Evolutionary conservation across 2,113 vertebrate species (phyloP), one percentile per base, ranked within the genome.

Genomic region (Boleophthalmus pectinirostris): DNA sequence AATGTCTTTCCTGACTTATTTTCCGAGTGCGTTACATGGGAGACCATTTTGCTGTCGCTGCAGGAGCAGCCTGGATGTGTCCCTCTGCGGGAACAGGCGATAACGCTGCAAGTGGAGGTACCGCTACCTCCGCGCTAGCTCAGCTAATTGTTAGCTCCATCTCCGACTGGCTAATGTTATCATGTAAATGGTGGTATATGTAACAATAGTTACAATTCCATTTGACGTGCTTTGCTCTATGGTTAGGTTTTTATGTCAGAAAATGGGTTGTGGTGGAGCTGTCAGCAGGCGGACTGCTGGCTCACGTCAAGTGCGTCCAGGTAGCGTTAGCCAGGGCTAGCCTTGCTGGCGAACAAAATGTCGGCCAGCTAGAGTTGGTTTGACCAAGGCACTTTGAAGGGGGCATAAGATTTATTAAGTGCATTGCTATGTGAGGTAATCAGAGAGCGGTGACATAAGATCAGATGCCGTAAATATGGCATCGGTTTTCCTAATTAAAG

Each of bases 271-370:
- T 53, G 46, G 57, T 60, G n/a, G 72, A 72, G 81, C 83, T 91
- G 90, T 91, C 90, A 90, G 69, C 76, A 45, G 29, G 23, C 64
- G 20, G 69, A 71, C 58, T 18, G 72, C 45, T 66, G 58, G 70
- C 63, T 76, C 61, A 51, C 25, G 67, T 68, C 66, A 77, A 81
- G 75, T 73, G 71, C 72, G 57, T 85, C 85, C 80, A 89, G 89
- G 87, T 90, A 81, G 72, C 66, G 75, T 64, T 86, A 88, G 85
- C 88, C 56, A 72, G 72, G 82, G 88, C 82, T 92, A 89, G 90
- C 87, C 61, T 85, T 85, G 85, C 86, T 67, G 74, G 82, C 79
- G 91, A 90, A 96, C 96, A 96, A 96, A 94, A 97, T 97, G 96
- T 97, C 96, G 91, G 95, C 95, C 96, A 94, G 94, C 70, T 78